Evolutionary conservation across 2,888 invertebrate genomes (phyloP).

Genomic region (Neuroscelio doddi): DNA sequence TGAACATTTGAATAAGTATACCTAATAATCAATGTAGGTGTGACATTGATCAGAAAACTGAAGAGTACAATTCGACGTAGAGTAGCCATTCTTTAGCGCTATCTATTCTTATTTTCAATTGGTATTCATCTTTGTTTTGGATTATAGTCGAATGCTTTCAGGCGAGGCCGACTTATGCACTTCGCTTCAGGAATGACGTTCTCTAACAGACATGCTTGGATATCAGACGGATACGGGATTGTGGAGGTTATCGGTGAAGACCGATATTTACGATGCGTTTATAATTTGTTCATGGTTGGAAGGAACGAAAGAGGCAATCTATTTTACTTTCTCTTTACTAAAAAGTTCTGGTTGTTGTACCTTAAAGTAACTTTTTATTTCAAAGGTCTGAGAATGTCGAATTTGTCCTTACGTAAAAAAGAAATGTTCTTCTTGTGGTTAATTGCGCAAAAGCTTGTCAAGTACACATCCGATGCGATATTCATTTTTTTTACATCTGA

Average conservation of each 20-base stretch:
- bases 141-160: slow-evolving; percentile 22
- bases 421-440: slow-evolving; percentile 21
- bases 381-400: slow-evolving; percentile 19
- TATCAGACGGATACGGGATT: slow-evolving; percentile 40
- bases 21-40: neutral
- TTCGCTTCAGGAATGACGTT: slow-evolving; percentile 45
- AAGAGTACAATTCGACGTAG: no score
- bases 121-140: slow-evolving; percentile 4
- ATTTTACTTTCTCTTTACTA: slow-evolving; percentile 23
- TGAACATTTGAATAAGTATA: no score
- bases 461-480: slow-evolving; percentile 4
- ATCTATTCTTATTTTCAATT: neutral
- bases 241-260: slow-evolving; percentile 40
- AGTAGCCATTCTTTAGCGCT: neutral
- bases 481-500: slow-evolving; percentile 9
- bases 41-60: neutral
- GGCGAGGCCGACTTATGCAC: slow-evolving; percentile 18
- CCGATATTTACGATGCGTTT: slow-evolving; percentile 45
- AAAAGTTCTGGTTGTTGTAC: slow-evolving; percentile 34
- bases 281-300: slow-evolving; percentile 37
- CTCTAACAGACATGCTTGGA: slow-evolving; percentile 27
- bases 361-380: slow-evolving; percentile 30
- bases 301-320: slow-evolving; percentile 37
- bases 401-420: slow-evolving; percentile 29
- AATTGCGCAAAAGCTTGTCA: slow-evolving; percentile 25